Evolutionary conservation across 2,113 vertebrate genomes (phyloP), one percentile per base, ranked within the genome.

Genomic region (Ctenomys sociabilis): DNA sequence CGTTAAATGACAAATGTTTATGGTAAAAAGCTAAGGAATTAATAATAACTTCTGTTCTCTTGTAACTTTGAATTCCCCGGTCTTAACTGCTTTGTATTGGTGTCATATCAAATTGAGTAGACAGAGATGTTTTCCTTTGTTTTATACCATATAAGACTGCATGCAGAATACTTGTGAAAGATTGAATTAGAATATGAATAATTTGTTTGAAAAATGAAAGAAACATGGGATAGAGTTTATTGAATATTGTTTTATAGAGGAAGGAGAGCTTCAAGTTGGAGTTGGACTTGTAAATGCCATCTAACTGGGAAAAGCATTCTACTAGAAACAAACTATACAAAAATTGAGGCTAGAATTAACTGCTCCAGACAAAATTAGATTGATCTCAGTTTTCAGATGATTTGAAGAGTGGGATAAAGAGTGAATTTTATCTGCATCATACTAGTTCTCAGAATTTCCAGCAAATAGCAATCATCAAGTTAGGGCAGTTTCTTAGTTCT

Each of bases 111-210:
- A 98, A 98, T 90, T 93, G 94, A 98, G 83, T 97, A 96, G 97
- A 95, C 95, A 95, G 97, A 97, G 95, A 97, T 98, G 95, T 98
- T 97, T 97, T 97, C 96, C 88, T 98, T 98, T 92, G 63, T 97
- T 98, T 98, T 98, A 93, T 97, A 98, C 98, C 98, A 93, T 98
- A 96, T 97, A 97, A 98, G 97, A 98, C 95, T 98, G 96, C 98
- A 96, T 96, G 98, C 96, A 97, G 97, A 0, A 54, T 54, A 13
- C 16, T 54, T 54, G 54, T 54, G 54, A 54, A 54, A 54, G 54
- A 54, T 11, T 54, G 54, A 54, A 54, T 13, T 54, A 54, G 54
- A 16, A 54, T 54, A 54, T 54, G 54, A 54, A 54, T 3, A 16
- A 16, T 54, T 54, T 16, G 14, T 54, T 54, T 13, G 49, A 49